These are phyloP conservation scores for Sphinx pinastri DNA, from an alignment of 2,888 invertebrate species.

Conservation along the genomic window DNA sequence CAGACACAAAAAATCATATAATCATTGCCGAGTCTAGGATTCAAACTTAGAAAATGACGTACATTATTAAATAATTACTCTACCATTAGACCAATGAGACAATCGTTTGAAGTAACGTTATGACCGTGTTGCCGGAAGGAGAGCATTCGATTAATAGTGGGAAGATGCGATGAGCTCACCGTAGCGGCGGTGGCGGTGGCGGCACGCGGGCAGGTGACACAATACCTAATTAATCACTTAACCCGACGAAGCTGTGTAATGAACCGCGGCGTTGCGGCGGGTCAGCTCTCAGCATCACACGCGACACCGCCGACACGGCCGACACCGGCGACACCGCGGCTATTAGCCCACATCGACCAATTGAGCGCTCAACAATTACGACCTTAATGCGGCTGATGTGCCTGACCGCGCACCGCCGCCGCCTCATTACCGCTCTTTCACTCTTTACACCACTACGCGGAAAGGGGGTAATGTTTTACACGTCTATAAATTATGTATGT, in stretches of 20 bases:
- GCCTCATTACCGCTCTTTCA: slow-evolving; percentile 12
- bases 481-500: too few relatives aligned
- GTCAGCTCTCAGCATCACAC: slow-evolving; percentile 12
- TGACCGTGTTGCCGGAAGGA: background rate
- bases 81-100: too few relatives aligned
- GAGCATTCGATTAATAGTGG: background rate
- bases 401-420: background rate
- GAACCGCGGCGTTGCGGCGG: background rate
- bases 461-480: background rate
- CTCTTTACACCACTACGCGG: background rate
- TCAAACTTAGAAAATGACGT: too few relatives aligned
- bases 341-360: slow-evolving; percentile 21
- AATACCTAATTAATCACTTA: slow-evolving; percentile 21
- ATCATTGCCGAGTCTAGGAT: too few relatives aligned
- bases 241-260: background rate
- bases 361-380: slow-evolving; percentile 23
- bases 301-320: background rate
- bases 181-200: background rate
- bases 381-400: slow-evolving; percentile 17
- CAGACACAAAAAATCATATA: too few relatives aligned
- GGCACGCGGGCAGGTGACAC: slow-evolving; percentile 13
- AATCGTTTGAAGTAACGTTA: background rate
- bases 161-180: slow-evolving; percentile 3
- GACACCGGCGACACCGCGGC: background rate
- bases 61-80: too few relatives aligned